Conservation (phyloP, 2,113 vertebrate species). For the Ammodytes dubius region DNA sequence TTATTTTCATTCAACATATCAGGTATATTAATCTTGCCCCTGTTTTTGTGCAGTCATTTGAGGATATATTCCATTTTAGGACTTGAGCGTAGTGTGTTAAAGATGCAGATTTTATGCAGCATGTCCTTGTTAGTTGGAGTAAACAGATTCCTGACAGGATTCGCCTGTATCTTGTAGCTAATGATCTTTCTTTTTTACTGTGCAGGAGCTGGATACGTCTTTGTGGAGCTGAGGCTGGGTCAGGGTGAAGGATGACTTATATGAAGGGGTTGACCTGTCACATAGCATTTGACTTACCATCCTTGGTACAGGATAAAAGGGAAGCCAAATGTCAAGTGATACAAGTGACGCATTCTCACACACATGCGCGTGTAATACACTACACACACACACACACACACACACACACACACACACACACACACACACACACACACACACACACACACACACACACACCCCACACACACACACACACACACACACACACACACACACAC, state of each 20-base stretch:
- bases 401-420: slow-evolving; percentile 7
- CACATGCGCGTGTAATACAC: neutral
- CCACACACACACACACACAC: slow-evolving; percentile 40
- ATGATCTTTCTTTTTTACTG: slow-evolving; percentile 64
- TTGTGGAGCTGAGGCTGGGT: slow-evolving; percentile 72
- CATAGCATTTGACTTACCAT: slow-evolving; percentile 81
- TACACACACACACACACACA: slow-evolving; percentile 30
- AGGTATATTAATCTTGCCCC: neutral
- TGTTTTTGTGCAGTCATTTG: slow-evolving; percentile 3
- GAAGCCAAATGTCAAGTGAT: slow-evolving; percentile 85
- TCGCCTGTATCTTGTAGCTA: slow-evolving; percentile 45
- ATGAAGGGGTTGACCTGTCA: slow-evolving; percentile 82
- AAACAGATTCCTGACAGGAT: slow-evolving; percentile 46
- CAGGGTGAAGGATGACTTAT: slow-evolving; percentile 81
- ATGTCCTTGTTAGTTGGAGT: slow-evolving; percentile 47
- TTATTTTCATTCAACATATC: neutral
- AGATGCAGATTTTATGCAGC: slow-evolving; percentile 41
- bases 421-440: slow-evolving; percentile 4
- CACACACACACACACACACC: slow-evolving; percentile 45
- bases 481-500: slow-evolving; percentile 4
- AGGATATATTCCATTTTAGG: slow-evolving; percentile 10
- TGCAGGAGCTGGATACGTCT: slow-evolving; percentile 60
- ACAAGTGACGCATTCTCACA: slow-evolving; percentile 75
- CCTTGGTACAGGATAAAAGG: slow-evolving; percentile 82
- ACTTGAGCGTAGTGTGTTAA: slow-evolving; percentile 3